Evolutionary conservation across 2,113 vertebrate genomes (phyloP).

Genomic region (Bujurquina vittata): DNA sequence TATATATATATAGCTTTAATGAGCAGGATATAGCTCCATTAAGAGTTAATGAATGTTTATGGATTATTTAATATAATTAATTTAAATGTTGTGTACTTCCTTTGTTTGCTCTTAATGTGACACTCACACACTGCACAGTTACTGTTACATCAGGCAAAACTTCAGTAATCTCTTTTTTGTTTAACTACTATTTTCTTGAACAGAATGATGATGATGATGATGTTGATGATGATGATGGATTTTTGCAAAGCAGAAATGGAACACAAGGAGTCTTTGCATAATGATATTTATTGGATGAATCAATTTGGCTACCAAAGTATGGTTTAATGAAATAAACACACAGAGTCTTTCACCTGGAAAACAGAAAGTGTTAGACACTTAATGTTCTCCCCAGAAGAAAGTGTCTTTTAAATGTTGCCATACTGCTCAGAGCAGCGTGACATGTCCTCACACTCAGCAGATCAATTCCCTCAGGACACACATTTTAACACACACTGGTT

Average conservation of each 20-base stretch:
- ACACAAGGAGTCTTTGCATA: neutral
- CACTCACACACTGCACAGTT: neutral
- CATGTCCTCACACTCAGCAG: slow-evolving; percentile 29
- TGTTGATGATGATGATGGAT: neutral
- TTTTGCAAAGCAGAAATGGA: neutral
- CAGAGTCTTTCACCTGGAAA: neutral
- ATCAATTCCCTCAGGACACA: slow-evolving; percentile 65
- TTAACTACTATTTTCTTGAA: neutral
- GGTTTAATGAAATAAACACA: neutral
- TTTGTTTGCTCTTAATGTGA: neutral
- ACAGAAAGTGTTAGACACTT: neutral
- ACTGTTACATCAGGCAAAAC: neutral
- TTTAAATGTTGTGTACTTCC: neutral
- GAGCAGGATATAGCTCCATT: neutral
- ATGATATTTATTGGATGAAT: neutral
- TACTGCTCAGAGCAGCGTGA: slow-evolving; percentile 17
- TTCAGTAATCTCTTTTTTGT: neutral
- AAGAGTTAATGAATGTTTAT: too few relatives aligned
- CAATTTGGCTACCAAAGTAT: neutral
- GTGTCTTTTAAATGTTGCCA: neutral
- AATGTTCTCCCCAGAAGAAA: neutral
- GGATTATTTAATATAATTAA: neutral
- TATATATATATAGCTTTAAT: too few relatives aligned
- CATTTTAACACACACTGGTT: slow-evolving; percentile 64
- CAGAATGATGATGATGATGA: neutral